Percentiles rank a stretch among this genome's conserved stretches.
Evolutionary conservation across 2,888 invertebrate genomes (phyloP).

Genomic region (Cosmia pyralina): DNA sequence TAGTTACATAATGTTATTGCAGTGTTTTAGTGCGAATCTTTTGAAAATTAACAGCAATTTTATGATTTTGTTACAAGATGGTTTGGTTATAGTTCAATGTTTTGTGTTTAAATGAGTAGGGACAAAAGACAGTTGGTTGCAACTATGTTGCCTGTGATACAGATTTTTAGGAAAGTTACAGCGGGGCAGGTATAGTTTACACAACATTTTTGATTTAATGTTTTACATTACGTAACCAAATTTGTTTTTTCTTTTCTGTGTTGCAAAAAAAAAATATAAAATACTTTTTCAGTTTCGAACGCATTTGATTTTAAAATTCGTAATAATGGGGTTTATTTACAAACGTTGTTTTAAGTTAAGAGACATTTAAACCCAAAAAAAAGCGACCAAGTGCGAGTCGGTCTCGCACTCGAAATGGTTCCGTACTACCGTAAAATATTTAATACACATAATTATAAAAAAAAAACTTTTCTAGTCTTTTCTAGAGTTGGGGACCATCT

Average conservation of each 20-base stretch:
- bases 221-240: background rate
- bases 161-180: slow-evolving; percentile 83
- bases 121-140: slow-evolving; percentile 72
- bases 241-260: background rate
- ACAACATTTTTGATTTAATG: background rate
- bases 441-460: too few relatives aligned
- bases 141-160: slow-evolving; percentile 79
- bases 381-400: too few relatives aligned
- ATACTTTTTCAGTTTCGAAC: too few relatives aligned
- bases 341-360: too few relatives aligned
- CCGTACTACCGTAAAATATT: too few relatives aligned
- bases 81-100: background rate
- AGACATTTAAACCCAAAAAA: too few relatives aligned
- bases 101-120: slow-evolving; percentile 36
- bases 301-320: too few relatives aligned
- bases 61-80: background rate
- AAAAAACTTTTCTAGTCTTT: too few relatives aligned
- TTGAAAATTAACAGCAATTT: background rate
- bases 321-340: too few relatives aligned
- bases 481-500: too few relatives aligned
- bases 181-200: slow-evolving; percentile 78
- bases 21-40: slow-evolving; percentile 20
- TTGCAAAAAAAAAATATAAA: too few relatives aligned
- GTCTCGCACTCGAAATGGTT: too few relatives aligned
- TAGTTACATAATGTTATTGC: slow-evolving; percentile 42